Conservation (phyloP, 2,113 vertebrate genomes). For the Octodon degus region DNA sequence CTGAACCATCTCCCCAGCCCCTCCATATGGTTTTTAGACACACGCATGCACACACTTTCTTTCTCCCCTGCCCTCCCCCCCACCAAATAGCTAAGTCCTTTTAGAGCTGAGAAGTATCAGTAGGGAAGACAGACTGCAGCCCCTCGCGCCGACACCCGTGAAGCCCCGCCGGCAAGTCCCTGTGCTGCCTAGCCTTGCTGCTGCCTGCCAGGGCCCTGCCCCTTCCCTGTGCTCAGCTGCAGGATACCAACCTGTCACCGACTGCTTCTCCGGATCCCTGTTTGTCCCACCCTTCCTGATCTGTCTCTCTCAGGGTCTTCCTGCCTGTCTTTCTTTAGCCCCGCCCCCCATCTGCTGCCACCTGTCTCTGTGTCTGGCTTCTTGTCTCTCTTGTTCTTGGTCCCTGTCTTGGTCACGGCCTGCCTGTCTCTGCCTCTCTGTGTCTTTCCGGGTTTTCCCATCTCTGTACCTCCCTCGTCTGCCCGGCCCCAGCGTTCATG, state of each 20-base stretch:
- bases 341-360: not conserved
- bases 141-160: not conserved
- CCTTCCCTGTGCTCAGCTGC: not conserved
- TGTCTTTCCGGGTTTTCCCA: slow-evolving; percentile 72
- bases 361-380: not conserved
- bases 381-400: not conserved
- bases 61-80: not conserved
- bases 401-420: slow-evolving; percentile 55
- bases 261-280: not conserved
- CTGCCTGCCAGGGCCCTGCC: not conserved
- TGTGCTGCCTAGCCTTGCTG: not conserved
- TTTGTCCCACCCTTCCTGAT: fast-evolving
- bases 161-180: not conserved
- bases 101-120: not conserved
- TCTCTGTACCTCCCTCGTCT: slow-evolving; percentile 76
- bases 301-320: not conserved
- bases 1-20: too few relatives aligned
- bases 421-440: slow-evolving; percentile 48
- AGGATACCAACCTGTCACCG: not conserved
- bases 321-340: not conserved
- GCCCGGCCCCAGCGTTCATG: slow-evolving; percentile 89
- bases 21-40: not conserved
- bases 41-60: too few relatives aligned
- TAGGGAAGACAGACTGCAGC: not conserved
- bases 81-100: not conserved